Conservation (phyloP, 2,888 invertebrate genomes). For the Conomelus anceps region DNA sequence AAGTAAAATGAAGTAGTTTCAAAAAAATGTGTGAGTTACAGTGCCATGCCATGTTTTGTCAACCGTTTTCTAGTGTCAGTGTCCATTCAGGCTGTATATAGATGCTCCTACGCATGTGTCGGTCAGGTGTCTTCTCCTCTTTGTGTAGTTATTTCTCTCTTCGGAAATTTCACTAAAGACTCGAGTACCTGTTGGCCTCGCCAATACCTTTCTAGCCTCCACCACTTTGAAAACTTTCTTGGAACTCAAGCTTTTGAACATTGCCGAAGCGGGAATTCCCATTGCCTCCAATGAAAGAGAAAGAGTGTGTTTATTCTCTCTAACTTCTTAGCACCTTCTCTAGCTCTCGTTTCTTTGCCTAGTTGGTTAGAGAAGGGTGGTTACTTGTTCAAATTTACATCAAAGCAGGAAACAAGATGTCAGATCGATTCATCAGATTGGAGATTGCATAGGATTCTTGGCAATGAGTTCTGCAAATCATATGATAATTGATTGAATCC, state of each 20-base stretch:
- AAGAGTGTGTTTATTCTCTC: not conserved
- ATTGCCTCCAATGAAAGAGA: not conserved
- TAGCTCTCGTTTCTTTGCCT: too few relatives aligned
- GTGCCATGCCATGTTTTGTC: not conserved
- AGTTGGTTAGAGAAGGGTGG: too few relatives aligned
- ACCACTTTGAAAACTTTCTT: not conserved
- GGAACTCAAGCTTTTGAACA: not conserved
- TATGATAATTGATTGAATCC: too few relatives aligned
- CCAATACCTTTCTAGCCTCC: not conserved
- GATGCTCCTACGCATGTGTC: not conserved
- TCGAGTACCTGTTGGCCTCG: not conserved
- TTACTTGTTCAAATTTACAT: too few relatives aligned
- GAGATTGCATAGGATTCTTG: too few relatives aligned
- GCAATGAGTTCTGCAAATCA: too few relatives aligned
- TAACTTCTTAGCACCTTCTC: not conserved
- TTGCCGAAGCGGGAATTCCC: not conserved
- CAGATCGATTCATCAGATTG: too few relatives aligned
- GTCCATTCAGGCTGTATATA: not conserved
- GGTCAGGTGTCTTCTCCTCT: not conserved
- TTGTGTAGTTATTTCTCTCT: not conserved
- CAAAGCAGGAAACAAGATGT: too few relatives aligned
- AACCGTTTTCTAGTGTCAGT: not conserved
- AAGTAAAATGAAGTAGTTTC: too few relatives aligned
- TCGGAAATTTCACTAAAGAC: not conserved
- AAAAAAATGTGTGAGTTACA: not conserved